phyloP scores from a whole-genome alignment of 2,797 vertebrate species.

The Lagorchestes hirsutus region DNA sequence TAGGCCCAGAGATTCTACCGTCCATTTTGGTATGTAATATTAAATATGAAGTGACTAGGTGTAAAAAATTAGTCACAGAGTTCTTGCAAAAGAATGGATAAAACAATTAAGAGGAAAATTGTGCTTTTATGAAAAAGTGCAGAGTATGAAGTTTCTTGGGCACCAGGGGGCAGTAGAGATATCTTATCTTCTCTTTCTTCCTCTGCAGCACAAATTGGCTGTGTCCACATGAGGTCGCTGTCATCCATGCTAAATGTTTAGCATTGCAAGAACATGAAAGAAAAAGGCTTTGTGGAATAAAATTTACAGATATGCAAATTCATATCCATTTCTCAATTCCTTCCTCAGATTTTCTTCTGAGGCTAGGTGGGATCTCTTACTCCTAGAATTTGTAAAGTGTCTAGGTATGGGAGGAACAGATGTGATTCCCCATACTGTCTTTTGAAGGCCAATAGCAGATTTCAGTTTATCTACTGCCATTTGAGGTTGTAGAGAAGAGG shows the following conservation, averaged over 20 bases:
- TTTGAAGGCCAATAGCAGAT: not conserved
- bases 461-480: not conserved
- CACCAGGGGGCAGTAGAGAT: conserved; percentile 68
- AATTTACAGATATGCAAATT: not conserved
- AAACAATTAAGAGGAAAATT: conserved; percentile 21
- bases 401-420: not conserved
- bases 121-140: conserved; percentile 33
- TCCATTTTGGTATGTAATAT: conserved; percentile 17
- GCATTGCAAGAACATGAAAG: not conserved
- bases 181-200: not conserved
- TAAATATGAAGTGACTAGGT: not conserved
- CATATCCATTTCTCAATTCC: not conserved
- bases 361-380: not conserved
- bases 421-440: not conserved
- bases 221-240: conserved; percentile 63
- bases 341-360: not conserved
- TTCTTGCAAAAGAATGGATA: conserved; percentile 16
- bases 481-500: not conserved
- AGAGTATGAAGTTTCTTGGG: not conserved
- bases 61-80: not conserved
- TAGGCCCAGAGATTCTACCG: not conserved
- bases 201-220: not conserved
- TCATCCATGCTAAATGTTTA: conserved; percentile 42
- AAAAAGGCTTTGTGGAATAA: not conserved
- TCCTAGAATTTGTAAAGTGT: not conserved